Conservation (phyloP, 2,797 vertebrate species). For the Cheirogaleus major region DNA sequence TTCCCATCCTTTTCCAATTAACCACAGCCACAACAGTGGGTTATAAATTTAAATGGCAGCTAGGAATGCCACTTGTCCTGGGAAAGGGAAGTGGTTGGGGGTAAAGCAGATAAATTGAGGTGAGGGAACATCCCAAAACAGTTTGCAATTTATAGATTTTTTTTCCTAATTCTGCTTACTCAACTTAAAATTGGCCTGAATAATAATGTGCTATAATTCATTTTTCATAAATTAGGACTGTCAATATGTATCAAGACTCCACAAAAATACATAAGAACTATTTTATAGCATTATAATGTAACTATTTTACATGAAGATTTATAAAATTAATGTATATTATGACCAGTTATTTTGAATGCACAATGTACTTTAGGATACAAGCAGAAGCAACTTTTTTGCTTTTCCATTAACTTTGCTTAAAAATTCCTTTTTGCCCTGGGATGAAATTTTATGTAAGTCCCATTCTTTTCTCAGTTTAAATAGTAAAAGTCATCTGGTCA, state of each 20-base stretch:
- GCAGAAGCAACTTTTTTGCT: background rate
- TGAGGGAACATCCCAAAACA: background rate
- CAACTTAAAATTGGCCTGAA: background rate
- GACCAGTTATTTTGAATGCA: background rate
- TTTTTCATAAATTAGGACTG: background rate
- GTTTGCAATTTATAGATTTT: background rate
- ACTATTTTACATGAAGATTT: background rate
- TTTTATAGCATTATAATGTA: background rate
- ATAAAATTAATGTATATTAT: background rate
- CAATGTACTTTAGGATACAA: background rate
- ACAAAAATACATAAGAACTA: background rate
- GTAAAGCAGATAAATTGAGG: background rate
- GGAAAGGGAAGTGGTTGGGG: background rate
- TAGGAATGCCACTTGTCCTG: background rate
- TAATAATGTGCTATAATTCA: background rate
- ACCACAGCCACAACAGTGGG: background rate
- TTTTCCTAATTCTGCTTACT: background rate
- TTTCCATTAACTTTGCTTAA: background rate
- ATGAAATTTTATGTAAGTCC: background rate
- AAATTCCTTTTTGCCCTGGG: background rate
- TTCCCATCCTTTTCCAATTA: background rate
- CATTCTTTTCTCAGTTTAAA: background rate
- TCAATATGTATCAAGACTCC: background rate
- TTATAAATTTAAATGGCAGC: background rate
- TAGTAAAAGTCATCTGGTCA: background rate